phyloP scores from a whole-genome alignment of 2,888 invertebrate species.

The Oasisia sp. region DNA sequence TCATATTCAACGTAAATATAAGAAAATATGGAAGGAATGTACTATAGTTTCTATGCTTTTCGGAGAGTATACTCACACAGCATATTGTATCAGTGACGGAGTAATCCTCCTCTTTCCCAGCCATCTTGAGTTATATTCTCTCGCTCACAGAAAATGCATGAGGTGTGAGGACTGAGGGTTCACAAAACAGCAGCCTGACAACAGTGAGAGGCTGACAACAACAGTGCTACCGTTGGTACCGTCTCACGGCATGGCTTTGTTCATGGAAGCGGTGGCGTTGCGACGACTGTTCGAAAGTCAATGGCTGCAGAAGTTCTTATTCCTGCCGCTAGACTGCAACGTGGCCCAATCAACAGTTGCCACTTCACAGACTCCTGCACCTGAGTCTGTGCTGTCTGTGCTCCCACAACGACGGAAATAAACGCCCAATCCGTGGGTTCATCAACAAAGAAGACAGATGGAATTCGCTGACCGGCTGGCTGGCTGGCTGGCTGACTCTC shows the following conservation, averaged over 20 bases:
- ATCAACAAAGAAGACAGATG: slow-evolving; percentile 13
- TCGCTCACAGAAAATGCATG: neutral
- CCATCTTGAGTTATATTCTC: slow-evolving; percentile 32
- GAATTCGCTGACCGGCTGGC: neutral
- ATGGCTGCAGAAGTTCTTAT: slow-evolving; percentile 7
- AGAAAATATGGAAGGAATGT: too few species aligned
- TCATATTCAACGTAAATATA: too few species aligned
- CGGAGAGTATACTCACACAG: slow-evolving; percentile 35
- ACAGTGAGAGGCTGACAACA: neutral
- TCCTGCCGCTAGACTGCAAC: neutral
- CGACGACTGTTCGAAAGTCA: neutral
- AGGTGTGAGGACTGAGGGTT: neutral
- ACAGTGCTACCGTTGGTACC: neutral
- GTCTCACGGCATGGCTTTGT: neutral
- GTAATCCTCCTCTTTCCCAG: slow-evolving; percentile 40
- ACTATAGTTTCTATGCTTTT: neutral
- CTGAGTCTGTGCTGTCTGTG: neutral
- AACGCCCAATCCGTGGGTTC: neutral
- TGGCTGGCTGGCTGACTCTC: too few species aligned
- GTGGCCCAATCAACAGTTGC: slow-evolving; percentile 1
- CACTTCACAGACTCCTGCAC: slow-evolving; percentile 3
- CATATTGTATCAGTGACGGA: slow-evolving; percentile 42
- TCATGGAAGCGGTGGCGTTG: neutral
- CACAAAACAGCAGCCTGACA: neutral
- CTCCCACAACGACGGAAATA: neutral